These are phyloP conservation scores for Trichoplusia ni DNA, from an alignment of 1,140 invertebrate genomes.

Conservation along the genomic window DNA sequence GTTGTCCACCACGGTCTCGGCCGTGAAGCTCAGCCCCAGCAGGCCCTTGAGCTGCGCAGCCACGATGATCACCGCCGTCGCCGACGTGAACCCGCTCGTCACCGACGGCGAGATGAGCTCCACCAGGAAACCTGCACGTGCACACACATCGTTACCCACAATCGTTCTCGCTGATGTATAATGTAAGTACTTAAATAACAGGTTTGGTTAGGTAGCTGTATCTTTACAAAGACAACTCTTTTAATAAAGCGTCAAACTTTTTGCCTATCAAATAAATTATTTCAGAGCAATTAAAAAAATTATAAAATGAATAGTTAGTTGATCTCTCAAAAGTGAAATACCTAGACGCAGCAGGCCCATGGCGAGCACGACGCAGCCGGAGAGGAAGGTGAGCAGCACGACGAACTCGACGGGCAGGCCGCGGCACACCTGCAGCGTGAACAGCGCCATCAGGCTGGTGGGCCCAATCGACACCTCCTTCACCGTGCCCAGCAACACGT, in stretches of 20 bases:
- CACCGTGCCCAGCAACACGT: conserved; percentile 93
- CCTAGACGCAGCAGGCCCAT: conserved; percentile 92
- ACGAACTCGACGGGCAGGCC: conserved; percentile 88
- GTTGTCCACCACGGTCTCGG: conserved; percentile 84
- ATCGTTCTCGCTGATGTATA: background rate
- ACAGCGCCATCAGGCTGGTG: conserved; percentile 91
- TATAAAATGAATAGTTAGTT: no score
- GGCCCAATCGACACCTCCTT: conserved; percentile 96
- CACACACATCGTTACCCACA: background rate
- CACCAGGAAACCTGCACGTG: conserved; percentile 91
- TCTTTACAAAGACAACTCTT: no score
- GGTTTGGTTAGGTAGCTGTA: no score
- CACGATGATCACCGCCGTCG: conserved; percentile 95
- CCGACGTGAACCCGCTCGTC: conserved; percentile 95
- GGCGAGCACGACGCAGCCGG: conserved; percentile 88
- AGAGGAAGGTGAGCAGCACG: conserved; percentile 90
- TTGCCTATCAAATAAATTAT: no score
- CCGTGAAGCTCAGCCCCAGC: conserved; percentile 87
- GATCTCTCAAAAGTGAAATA: no score
- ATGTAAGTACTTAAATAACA: no score
- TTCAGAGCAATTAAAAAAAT: no score
- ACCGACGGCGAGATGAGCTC: conserved; percentile 96
- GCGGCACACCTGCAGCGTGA: conserved; percentile 88
- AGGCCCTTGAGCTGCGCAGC: conserved; percentile 93
- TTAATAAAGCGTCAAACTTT: no score